phyloP scores from a whole-genome alignment of 1,140 invertebrate genomes.

The Ceratina calcarata region DNA sequence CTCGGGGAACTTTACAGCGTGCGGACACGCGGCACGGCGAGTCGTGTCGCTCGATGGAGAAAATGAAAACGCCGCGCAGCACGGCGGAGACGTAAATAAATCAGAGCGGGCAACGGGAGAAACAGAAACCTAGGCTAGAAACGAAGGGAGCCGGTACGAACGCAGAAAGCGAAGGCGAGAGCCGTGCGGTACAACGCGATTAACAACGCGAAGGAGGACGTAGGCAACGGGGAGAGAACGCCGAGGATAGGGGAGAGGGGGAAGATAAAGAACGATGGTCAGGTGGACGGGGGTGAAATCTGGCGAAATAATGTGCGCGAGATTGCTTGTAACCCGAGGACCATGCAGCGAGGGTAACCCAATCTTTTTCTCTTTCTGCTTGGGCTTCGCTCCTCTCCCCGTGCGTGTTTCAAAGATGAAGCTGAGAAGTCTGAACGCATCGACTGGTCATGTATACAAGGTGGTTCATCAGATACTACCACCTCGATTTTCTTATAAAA shows the following conservation, averaged over 20 bases:
- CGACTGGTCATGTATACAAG: not conserved
- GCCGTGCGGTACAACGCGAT: constrained; percentile 20
- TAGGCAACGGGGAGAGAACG: too few relatives aligned
- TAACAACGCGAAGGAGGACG: not conserved
- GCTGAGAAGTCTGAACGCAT: constrained; percentile 16
- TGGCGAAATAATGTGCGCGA: constrained; percentile 76
- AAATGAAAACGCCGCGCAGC: constrained; percentile 63
- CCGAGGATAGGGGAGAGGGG: not conserved
- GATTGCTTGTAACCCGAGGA: constrained; percentile 79
- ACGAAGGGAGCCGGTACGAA: constrained; percentile 23
- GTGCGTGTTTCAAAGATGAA: constrained; percentile 19
- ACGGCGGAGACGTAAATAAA: constrained; percentile 71
- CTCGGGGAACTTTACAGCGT: constrained; percentile 63
- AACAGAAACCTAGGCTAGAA: constrained; percentile 50
- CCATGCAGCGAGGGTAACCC: constrained; percentile 69
- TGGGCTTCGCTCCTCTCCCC: constrained; percentile 9
- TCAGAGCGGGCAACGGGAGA: constrained; percentile 54
- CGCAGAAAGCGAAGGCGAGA: not conserved
- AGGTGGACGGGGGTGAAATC: constrained; percentile 51
- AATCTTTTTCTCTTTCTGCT: constrained; percentile 65
- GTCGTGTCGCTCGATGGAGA: constrained; percentile 53
- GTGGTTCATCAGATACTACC: too few relatives aligned
- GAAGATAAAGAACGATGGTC: constrained; percentile 29
- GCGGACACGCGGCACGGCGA: constrained; percentile 58
- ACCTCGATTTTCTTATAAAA: too few relatives aligned